Evolutionary conservation across 2,888 invertebrate species (phyloP), one percentile per base, ranked within the genome.

Genomic region (Anticlea derivata): DNA sequence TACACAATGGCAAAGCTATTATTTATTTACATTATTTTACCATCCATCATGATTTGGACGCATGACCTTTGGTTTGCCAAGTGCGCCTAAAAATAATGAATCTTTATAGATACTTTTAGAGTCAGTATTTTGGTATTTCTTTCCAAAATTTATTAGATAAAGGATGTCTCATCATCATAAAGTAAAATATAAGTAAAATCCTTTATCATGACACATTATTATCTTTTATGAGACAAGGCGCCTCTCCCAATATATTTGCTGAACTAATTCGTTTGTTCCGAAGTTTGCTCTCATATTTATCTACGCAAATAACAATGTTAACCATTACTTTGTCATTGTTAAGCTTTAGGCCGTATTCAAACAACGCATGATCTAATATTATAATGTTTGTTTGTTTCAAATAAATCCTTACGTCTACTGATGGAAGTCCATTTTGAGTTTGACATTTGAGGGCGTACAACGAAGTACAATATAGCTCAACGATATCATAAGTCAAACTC

Each of bases 231-330:
- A 52, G 48, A 55, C 37, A 54, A 45, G 55, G 55, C 57, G 56
- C 47, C 48, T 33, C 39, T 57, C 35, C 46, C 46, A 44, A 50
- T 58, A 49, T 58, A 52, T 66, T 67, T 60, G 55, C 45, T 48
- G 33, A 64, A 41, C 40, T 41, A 50, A 61, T 55, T 60, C 48
- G 51, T 58, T 61, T 48, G 55, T 53, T 40, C 39, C 44, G 39
- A 52, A 44, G 48, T 47, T 44, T 35, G 29, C 29, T 41, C 51
- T 35, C 13, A 22, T 47, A 44, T n/a, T 49, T 52, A 51, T 50
- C 41, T 41, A 40, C 12, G 41, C 45, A 49, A 50, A 49, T 46
- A 60, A 30, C 13, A 34, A 46, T 40, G 39, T 34, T 23, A 22
- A n/a, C n/a, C n/a, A n/a, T n/a, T n/a, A n/a, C n/a, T n/a, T n/a